Evolutionary conservation across 1,140 invertebrate genomes (phyloP).

Genomic region (Drosophila neocordata): DNA sequence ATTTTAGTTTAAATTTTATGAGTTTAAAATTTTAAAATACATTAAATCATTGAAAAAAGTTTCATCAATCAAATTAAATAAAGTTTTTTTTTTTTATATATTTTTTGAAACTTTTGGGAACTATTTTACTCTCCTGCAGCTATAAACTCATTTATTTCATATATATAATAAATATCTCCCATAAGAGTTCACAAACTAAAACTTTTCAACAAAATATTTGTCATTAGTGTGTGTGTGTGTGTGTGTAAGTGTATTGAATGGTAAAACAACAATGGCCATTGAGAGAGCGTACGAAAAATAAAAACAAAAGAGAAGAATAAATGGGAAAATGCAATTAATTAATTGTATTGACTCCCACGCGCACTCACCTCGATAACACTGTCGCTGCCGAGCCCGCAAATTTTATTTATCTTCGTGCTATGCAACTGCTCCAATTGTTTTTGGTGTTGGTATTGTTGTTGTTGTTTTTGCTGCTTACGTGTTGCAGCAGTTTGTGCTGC

Average conservation of each 20-base stretch:
- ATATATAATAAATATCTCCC: neutral
- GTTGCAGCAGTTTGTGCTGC: slow-evolving; percentile 9
- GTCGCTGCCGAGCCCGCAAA: slow-evolving; percentile 72
- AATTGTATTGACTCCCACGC: slow-evolving; percentile 3
- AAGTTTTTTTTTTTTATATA: no score
- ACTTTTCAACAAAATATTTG: slow-evolving; percentile 4
- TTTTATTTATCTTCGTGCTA: slow-evolving; percentile 54
- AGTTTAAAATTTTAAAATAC: no score
- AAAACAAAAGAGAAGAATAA: neutral
- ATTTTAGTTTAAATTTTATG: no score
- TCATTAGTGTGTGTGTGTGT: neutral
- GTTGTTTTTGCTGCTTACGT: slow-evolving; percentile 45
- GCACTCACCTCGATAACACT: slow-evolving; percentile 74
- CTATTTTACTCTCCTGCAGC: no score
- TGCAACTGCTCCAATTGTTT: slow-evolving; percentile 51
- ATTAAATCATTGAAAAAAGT: no score
- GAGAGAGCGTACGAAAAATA: neutral
- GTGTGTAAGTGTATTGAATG: neutral
- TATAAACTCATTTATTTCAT: no score
- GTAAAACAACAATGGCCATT: neutral
- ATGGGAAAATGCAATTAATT: slow-evolving; percentile 16
- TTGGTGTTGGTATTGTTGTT: slow-evolving; percentile 29
- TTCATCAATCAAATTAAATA: no score
- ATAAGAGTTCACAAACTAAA: neutral
- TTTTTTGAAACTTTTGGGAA: no score